These are phyloP conservation scores for Azemiops feae DNA, from an alignment of 2,113 vertebrate species.

Conservation along the genomic window DNA sequence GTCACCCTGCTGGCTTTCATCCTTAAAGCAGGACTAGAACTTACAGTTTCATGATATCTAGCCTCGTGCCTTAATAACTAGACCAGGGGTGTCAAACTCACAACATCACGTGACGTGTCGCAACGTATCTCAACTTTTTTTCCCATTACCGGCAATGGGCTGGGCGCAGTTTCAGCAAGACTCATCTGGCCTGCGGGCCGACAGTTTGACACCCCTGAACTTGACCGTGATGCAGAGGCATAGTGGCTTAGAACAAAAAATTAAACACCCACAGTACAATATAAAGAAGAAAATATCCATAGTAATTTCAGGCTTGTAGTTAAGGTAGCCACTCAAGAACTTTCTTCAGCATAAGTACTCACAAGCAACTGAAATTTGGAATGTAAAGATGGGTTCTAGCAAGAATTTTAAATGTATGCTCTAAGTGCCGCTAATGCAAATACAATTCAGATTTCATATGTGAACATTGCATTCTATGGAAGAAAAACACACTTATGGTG, in stretches of 20 bases:
- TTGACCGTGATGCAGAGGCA: background rate
- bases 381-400: background rate
- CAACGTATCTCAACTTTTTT: too few relatives aligned
- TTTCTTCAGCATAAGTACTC: background rate
- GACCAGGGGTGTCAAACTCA: background rate
- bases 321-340: background rate
- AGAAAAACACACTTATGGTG: background rate
- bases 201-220: too few relatives aligned
- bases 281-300: background rate
- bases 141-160: too few relatives aligned
- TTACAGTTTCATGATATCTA: background rate
- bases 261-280: background rate
- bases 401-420: background rate
- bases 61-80: background rate
- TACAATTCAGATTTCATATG: background rate
- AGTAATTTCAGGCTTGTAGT: background rate
- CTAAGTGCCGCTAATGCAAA: background rate
- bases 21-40: background rate
- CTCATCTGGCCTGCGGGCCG: too few relatives aligned
- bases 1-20: background rate
- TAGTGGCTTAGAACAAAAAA: background rate
- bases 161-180: too few relatives aligned
- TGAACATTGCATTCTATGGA: background rate
- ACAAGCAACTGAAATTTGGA: background rate
- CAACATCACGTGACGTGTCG: too few relatives aligned